Base-by-base conservation (phyloP, 1,140 invertebrate genomes). In the Papilio machaon region DNA sequence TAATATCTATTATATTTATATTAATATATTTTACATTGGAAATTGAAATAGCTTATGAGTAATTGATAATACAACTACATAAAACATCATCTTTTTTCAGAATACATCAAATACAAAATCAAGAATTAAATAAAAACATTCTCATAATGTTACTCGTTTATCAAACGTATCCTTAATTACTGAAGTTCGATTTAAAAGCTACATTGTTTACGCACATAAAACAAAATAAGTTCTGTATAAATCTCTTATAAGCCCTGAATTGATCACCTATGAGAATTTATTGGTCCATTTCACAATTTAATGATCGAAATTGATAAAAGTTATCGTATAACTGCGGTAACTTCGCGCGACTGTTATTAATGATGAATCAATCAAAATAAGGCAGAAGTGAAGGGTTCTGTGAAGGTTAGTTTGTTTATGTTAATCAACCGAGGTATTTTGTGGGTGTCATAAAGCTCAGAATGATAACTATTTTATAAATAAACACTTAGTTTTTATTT, bases 261-360 rank as follows among this genome's bases (percentile, higher is more conserved):
- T 89, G 89, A 91, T 89, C 88, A 86, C 83, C 81, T 54, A 84
- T 82, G 83, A 85, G 84, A 88, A 92, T 94, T 92, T 94, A 92
- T 92, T 90, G 86, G 82, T 75, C 80, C 85, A 88, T 83, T 90
- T 88, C 78, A 82, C 84, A 82, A 83, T 85, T 87, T 89, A 91
- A 91, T 88, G 85, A 85, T 81, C 85, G 82, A 87, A 91, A 91
- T 91, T 91, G 88, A 85, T 80, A 88, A 91, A 90, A 90, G 85
- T 87, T 86, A 85, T 88, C 85, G 86, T 90, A 91, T 86, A 79
- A 85, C 77, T 82, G 76, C 76, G 67, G 86, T 88, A 92, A 90
- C 86, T 90, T 91, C 82, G 73, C 79, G 81, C 82, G 76, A 81
- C 82, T 88, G 85, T 88, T 87, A 93, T 93, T 92, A 92, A 85